Percentiles rank a stretch among this genome's conserved stretches.
Conservation (phyloP, 2,113 vertebrate genomes). For the Carassius carassius region DNA sequence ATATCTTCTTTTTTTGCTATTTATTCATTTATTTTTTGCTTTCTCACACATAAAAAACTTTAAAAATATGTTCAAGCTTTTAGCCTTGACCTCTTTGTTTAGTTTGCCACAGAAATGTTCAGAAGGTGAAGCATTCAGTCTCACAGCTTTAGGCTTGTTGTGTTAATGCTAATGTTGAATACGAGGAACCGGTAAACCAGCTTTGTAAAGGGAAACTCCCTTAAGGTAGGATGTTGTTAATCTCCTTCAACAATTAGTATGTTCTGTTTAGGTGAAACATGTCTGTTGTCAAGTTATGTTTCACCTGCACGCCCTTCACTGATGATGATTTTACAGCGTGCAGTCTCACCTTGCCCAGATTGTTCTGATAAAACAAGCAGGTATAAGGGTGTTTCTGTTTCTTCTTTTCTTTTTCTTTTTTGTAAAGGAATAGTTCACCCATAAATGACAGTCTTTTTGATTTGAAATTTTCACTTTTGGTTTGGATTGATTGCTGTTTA, state of each 20-base stretch:
- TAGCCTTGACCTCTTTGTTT: neutral
- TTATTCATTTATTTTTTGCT: neutral
- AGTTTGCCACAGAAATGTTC: neutral
- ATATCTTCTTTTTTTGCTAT: neutral
- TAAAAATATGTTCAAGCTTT: neutral
- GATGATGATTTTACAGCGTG: neutral
- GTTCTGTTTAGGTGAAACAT: neutral
- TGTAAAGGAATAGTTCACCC: neutral
- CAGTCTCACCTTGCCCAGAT: too few relatives aligned
- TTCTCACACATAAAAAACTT: neutral
- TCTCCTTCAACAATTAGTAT: neutral
- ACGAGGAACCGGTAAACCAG: neutral
- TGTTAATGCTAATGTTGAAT: neutral
- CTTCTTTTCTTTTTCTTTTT: neutral
- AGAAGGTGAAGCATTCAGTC: neutral
- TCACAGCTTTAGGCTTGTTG: neutral
- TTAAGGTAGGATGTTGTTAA: neutral
- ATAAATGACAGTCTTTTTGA: neutral
- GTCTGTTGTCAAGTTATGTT: neutral
- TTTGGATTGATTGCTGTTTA: too few relatives aligned
- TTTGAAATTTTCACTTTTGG: neutral
- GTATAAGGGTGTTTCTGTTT: neutral
- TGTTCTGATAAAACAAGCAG: neutral
- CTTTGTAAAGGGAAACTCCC: neutral
- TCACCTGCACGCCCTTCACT: neutral